A percentile compares a stretch with the other conserved stretches of the same genome.
Evolutionary conservation across 2,888 invertebrate genomes (phyloP).

Genomic region (Metopia argyrocephala): DNA sequence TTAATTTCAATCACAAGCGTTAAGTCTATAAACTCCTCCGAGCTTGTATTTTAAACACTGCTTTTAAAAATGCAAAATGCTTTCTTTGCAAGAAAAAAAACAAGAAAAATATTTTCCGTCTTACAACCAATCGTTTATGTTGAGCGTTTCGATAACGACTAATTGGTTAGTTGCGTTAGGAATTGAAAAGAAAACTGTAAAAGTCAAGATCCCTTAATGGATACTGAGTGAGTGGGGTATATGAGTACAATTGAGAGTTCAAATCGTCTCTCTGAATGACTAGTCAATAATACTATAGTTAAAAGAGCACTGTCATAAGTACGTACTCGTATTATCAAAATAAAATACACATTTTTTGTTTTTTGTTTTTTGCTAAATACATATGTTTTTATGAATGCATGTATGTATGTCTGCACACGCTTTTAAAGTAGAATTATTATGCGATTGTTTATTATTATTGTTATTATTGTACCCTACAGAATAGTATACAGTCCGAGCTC

Average conservation of each 20-base stretch:
- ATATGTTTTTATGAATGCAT: too few relatives aligned
- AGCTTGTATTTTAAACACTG: not conserved
- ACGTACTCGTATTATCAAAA: too few relatives aligned
- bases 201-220: not conserved
- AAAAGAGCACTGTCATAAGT: too few relatives aligned
- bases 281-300: too few relatives aligned
- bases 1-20: too few relatives aligned
- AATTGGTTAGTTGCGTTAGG: conserved; percentile 7
- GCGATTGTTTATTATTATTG: not conserved
- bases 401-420: not conserved
- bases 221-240: not conserved
- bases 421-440: not conserved
- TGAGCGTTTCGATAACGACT: conserved; percentile 45
- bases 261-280: not conserved
- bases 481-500: too few relatives aligned
- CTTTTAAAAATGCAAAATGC: not conserved
- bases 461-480: not conserved
- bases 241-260: not conserved
- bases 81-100: not conserved
- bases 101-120: conserved; percentile 7
- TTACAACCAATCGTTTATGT: conserved; percentile 12
- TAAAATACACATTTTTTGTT: too few relatives aligned
- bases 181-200: conserved; percentile 20
- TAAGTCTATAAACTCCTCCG: too few relatives aligned
- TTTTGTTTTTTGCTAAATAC: too few relatives aligned